Percentiles rank a stretch among this genome's conserved stretches.
Evolutionary conservation across 1,140 invertebrate genomes (phyloP).

Genomic region (Venturia canescens): DNA sequence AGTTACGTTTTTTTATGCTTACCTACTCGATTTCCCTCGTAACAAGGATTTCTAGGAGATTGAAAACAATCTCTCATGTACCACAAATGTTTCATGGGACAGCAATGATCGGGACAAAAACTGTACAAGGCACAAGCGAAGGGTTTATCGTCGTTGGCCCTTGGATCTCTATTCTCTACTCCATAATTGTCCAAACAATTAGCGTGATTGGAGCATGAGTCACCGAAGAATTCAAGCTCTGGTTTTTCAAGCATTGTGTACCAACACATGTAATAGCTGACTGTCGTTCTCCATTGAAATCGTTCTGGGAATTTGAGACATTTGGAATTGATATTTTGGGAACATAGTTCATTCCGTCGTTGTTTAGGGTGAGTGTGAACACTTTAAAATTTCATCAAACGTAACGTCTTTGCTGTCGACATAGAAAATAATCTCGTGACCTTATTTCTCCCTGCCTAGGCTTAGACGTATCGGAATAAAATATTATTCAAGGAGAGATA

Average conservation of each 20-base stretch:
- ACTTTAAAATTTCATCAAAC: background rate
- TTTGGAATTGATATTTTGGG: no score
- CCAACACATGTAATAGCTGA: slow-evolving; percentile 83
- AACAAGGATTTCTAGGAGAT: slow-evolving; percentile 74
- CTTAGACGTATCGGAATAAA: background rate
- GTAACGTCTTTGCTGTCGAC: background rate
- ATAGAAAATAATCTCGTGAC: background rate
- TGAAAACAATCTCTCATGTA: slow-evolving; percentile 70
- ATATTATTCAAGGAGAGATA: background rate
- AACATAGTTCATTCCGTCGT: no score
- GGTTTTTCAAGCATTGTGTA: slow-evolving; percentile 79
- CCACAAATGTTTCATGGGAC: slow-evolving; percentile 76
- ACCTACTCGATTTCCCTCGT: slow-evolving; percentile 65
- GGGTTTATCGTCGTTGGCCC: slow-evolving; percentile 77
- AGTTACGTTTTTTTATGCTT: background rate
- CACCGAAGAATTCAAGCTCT: slow-evolving; percentile 76
- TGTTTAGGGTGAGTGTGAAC: no score
- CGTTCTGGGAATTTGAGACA: slow-evolving; percentile 66
- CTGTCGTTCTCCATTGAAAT: slow-evolving; percentile 80
- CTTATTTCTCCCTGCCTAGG: background rate
- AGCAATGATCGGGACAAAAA: slow-evolving; percentile 83
- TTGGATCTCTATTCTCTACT: slow-evolving; percentile 74
- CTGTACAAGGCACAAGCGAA: slow-evolving; percentile 81
- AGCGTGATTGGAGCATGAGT: slow-evolving; percentile 81
- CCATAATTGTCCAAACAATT: slow-evolving; percentile 75